Base-by-base conservation (phyloP, 2,797 vertebrate genomes). In the Rhinatrema bivittatum region DNA sequence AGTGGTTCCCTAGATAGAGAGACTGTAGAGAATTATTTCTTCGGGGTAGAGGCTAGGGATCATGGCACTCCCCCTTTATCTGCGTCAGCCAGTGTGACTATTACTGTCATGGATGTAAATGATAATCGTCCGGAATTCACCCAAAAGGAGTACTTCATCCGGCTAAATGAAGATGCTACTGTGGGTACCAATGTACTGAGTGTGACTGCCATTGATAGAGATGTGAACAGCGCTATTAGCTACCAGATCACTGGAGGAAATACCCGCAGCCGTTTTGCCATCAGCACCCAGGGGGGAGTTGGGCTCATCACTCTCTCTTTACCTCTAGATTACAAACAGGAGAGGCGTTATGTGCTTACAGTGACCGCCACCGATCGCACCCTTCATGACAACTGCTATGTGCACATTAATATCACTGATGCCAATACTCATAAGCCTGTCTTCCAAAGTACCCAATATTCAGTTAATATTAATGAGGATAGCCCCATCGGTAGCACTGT, bases 211-310 rank as follows among this genome's bases (percentile, higher is more conserved):
- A 81, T 98, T 1, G 96, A 99, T 68, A 86, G 92, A 16, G 96
- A 98, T 2, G 87, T 95, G 32, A 98, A 99, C 71, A 98, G 93
- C 5, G 93, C 89, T 3, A 94, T 98, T 56, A 95, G 91, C 12
- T 97, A 99, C 71, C 94, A 98, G 75, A 97, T 98, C 49, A 96
- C 93, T 0, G 93, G 95, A 2, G 96, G 96, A 26, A 99, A 98
- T 74, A 97, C 93, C 0, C 82, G 96, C 33, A 98, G 96, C 65
- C 93, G 96, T 24, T 99, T 98, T 55, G 85, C 94, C 48, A 99
- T 99, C 65, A 98, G 91, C 71, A 94, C 92, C 0, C 93, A 94
- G 7, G 84, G 89, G 1, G 93, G 91, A 14, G 60, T 80, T 5
- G 96, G 96, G 5, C 82, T 97, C 33, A 84, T 99, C 26, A 89